Conservation (phyloP, 2,888 invertebrate species). For the Cotesia congregata region DNA sequence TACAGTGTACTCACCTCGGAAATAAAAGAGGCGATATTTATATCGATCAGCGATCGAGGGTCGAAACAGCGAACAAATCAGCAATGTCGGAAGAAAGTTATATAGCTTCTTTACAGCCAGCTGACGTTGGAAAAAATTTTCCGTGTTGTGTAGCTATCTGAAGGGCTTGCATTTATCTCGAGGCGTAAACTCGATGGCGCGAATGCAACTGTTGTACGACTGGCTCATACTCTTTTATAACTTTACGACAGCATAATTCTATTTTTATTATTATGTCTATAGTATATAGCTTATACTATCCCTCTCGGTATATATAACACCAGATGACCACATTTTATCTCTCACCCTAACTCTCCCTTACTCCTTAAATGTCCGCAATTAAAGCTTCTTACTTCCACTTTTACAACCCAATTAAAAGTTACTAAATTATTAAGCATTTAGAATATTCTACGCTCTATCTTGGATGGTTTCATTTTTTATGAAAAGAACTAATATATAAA, state of each 20-base stretch:
- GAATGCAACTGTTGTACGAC: slow-evolving; percentile 10
- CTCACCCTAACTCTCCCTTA: slow-evolving; percentile 26
- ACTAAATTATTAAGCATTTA: background rate
- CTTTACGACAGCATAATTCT: slow-evolving; percentile 49
- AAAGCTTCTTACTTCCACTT: background rate
- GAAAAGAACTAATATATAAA: background rate
- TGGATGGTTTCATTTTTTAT: background rate
- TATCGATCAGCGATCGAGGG: background rate
- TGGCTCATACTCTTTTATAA: slow-evolving; percentile 36
- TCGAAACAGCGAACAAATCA: slow-evolving; percentile 2
- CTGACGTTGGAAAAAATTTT: slow-evolving; percentile 41
- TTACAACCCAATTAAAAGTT: background rate
- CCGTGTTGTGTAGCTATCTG: slow-evolving; percentile 29
- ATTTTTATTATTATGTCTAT: slow-evolving; percentile 36
- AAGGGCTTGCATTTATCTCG: slow-evolving; percentile 46
- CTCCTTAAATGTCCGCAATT: background rate
- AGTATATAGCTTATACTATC: slow-evolving; percentile 23
- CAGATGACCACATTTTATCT: slow-evolving; percentile 32
- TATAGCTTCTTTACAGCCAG: slow-evolving; percentile 13
- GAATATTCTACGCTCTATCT: background rate
- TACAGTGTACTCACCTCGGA: background rate
- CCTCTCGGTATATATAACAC: background rate
- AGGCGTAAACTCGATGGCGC: slow-evolving; percentile 36
- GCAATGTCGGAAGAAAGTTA: slow-evolving; percentile 1
- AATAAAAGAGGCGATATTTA: background rate